Conservation (phyloP, 2,113 vertebrate genomes). For the Heterocephalus glaber region DNA sequence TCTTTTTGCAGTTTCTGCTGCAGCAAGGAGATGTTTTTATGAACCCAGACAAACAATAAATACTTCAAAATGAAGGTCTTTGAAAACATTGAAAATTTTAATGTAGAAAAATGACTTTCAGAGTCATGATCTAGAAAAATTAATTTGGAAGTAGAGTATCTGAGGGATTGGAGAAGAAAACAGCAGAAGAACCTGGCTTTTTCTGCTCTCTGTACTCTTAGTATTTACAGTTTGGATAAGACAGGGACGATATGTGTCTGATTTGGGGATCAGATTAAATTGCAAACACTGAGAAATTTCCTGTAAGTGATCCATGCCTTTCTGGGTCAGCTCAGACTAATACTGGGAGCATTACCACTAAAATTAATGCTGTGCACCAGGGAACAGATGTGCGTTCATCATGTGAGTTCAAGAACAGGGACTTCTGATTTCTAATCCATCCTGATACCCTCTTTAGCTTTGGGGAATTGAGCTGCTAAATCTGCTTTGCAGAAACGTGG, state of each 20-base stretch:
- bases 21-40: background rate
- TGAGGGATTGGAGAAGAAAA: background rate
- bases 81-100: background rate
- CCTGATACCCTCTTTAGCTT: slow-evolving; percentile 68
- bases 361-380: slow-evolving; percentile 51
- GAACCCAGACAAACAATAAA: background rate
- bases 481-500: slow-evolving; percentile 65
- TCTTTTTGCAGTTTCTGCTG: background rate
- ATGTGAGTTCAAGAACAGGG: slow-evolving; percentile 57
- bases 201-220: background rate
- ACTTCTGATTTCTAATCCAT: slow-evolving; percentile 65
- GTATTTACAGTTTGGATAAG: slow-evolving; percentile 14
- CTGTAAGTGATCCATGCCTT: background rate
- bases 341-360: slow-evolving; percentile 23
- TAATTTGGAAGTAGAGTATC: background rate
- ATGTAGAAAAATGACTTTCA: background rate
- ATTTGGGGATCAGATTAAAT: slow-evolving; percentile 55
- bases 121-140: background rate
- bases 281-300: slow-evolving; percentile 14
- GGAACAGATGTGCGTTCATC: slow-evolving; percentile 74
- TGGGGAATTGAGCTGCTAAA: slow-evolving; percentile 66
- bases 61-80: background rate
- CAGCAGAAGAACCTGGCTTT: background rate
- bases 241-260: background rate
- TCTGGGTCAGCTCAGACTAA: slow-evolving; percentile 64